These are phyloP conservation scores for Schrankia costaestrigalis DNA, from an alignment of 2,888 invertebrate species.

Conservation along the genomic window DNA sequence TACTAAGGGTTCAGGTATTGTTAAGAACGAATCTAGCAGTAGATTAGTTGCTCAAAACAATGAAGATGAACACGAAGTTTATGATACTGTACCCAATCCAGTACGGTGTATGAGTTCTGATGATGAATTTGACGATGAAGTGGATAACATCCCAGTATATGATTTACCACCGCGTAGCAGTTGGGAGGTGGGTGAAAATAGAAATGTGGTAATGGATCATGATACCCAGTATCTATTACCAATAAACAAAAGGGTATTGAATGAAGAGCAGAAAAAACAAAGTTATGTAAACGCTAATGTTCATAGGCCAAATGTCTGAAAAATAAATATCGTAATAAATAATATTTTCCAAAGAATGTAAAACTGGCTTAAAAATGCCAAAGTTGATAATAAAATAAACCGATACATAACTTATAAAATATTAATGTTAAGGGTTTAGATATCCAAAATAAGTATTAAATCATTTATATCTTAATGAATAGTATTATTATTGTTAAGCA, in stretches of 20 bases:
- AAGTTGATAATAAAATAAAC: too few species aligned
- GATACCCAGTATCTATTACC: conserved; percentile 19
- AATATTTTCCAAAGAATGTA: too few species aligned
- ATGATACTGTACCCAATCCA: conserved; percentile 22
- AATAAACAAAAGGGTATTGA: background rate
- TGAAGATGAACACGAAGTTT: conserved; percentile 17
- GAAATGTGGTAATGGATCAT: conserved; percentile 14
- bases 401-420: too few species aligned
- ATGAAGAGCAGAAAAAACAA: conserved; percentile 6
- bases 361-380: too few species aligned
- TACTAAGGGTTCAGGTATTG: background rate
- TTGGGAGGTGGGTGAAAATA: background rate
- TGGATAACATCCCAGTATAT: conserved; percentile 11
- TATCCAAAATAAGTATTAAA: too few species aligned
- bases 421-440: too few species aligned
- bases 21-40: background rate
- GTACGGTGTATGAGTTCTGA: background rate
- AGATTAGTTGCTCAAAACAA: background rate
- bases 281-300: conserved; percentile 18
- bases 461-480: too few species aligned
- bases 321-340: too few species aligned
- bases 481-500: too few species aligned
- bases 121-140: background rate
- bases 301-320: too few species aligned
- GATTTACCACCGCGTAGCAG: conserved; percentile 15